Conservation (phyloP, 2,888 invertebrate genomes). For the Netelia virgata region DNA sequence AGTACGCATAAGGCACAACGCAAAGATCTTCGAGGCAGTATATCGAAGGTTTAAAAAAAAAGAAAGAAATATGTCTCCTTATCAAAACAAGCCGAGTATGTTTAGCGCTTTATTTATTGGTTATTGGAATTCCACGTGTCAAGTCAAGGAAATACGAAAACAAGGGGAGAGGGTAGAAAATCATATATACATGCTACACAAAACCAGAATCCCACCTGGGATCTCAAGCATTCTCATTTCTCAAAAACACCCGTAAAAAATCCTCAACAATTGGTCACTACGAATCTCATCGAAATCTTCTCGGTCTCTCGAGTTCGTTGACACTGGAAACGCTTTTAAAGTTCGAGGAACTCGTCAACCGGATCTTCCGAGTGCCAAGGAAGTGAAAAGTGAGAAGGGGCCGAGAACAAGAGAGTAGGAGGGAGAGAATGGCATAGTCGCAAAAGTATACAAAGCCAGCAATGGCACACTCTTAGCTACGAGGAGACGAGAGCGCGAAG, state of each 20-base stretch:
- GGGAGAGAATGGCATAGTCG: neutral
- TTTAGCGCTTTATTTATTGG: conserved; percentile 80
- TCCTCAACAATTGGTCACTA: conserved; percentile 14
- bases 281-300: conserved; percentile 16
- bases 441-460: conserved; percentile 18
- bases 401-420: neutral
- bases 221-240: neutral
- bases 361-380: conserved; percentile 47
- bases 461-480: neutral
- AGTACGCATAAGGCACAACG: conserved; percentile 61
- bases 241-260: neutral
- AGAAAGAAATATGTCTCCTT: conserved; percentile 73
- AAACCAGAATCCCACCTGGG: too few relatives aligned
- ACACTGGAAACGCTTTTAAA: conserved; percentile 19
- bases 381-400: conserved; percentile 26
- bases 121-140: conserved; percentile 70
- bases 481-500: conserved; percentile 20
- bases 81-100: conserved; percentile 78
- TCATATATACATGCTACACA: neutral
- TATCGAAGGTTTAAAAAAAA: conserved; percentile 68
- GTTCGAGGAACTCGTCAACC: conserved; percentile 57
- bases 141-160: neutral
- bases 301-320: conserved; percentile 36
- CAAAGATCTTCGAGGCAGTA: conserved; percentile 60
- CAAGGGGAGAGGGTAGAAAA: neutral